phyloP scores from a whole-genome alignment of 2,888 invertebrate species.

The Pseudococcus jackbeardsleyi region DNA sequence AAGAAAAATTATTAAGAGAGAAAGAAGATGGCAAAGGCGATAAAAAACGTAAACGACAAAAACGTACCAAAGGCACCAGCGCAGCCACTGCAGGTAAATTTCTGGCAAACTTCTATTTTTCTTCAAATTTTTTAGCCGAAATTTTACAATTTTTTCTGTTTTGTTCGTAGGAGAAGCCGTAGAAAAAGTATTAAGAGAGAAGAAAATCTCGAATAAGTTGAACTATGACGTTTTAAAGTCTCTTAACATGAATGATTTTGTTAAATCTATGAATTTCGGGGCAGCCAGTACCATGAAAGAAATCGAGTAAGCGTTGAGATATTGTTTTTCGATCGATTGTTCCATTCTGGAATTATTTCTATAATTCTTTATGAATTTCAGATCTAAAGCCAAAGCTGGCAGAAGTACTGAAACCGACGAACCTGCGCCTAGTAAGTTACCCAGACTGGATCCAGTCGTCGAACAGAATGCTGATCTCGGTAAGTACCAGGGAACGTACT shows the following conservation, averaged over 20 bases:
- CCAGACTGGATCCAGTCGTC: background rate
- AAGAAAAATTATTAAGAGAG: constrained; percentile 84
- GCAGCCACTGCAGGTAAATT: constrained; percentile 58
- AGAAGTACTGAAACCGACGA: background rate
- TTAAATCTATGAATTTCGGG: constrained; percentile 59
- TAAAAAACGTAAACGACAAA: constrained; percentile 78
- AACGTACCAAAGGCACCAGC: background rate
- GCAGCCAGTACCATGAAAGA: background rate
- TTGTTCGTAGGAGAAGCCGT: constrained; percentile 80
- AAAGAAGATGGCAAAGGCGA: constrained; percentile 84
- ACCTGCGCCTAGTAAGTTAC: constrained; percentile 13
- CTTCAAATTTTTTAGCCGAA: background rate
- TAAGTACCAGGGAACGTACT: background rate
- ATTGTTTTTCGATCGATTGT: background rate
- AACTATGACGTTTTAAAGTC: constrained; percentile 90
- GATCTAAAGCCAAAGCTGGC: background rate
- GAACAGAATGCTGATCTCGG: background rate
- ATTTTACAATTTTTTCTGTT: constrained; percentile 69
- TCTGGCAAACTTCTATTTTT: constrained; percentile 69
- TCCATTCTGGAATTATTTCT: background rate
- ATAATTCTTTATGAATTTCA: background rate
- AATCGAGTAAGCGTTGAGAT: constrained; percentile 27
- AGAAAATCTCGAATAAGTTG: constrained; percentile 95
- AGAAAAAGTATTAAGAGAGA: constrained; percentile 95
- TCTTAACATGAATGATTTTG: constrained; percentile 58